A percentile compares a stretch with the other conserved stretches of the same genome.
Conservation (phyloP, 2,113 vertebrate species). For the Tenrec ecaudatus region DNA sequence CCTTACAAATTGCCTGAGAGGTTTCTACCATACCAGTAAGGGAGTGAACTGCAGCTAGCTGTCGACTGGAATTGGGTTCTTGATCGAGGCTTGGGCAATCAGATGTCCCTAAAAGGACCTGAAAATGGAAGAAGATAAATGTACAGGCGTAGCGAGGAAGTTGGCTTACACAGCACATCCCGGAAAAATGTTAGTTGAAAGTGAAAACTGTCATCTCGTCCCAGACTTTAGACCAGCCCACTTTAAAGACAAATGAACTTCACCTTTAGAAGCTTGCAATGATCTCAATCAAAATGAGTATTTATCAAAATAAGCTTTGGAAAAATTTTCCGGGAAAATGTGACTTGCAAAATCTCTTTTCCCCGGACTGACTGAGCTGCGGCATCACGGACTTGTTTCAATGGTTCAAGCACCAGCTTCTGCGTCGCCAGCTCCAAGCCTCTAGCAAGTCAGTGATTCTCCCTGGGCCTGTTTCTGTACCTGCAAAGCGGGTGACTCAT, state of each 20-base stretch:
- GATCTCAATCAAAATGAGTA: no score
- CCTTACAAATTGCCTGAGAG: background rate
- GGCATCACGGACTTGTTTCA: background rate
- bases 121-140: background rate
- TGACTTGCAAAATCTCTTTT: background rate
- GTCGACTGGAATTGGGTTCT: background rate
- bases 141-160: background rate
- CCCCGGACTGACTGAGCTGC: background rate
- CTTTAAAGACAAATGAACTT: background rate
- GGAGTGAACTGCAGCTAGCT: background rate
- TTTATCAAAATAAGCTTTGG: background rate
- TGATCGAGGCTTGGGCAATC: background rate
- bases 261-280: slow-evolving; percentile 28
- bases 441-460: background rate
- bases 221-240: slow-evolving; percentile 7
- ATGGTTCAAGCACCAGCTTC: background rate
- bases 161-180: background rate
- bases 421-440: background rate
- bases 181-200: background rate
- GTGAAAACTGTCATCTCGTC: background rate
- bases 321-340: background rate
- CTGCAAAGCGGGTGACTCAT: background rate
- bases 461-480: no score
- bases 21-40: background rate
- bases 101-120: background rate